Conservation (phyloP, 2,797 vertebrate species). For the Alauda arvensis region DNA sequence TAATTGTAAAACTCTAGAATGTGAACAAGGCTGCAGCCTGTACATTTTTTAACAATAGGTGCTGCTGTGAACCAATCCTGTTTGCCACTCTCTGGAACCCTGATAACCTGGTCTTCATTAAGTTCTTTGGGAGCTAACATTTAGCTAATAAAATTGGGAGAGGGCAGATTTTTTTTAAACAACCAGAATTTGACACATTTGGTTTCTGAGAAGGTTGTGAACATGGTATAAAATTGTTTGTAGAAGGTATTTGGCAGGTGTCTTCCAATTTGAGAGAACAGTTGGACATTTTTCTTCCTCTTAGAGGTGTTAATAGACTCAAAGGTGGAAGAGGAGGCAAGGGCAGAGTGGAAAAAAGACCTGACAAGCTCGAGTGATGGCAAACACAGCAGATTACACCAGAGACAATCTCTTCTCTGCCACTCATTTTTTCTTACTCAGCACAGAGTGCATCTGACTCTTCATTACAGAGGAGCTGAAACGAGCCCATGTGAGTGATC, state of each 20-base stretch:
- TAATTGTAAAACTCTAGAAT: background rate
- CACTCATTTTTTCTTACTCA: background rate
- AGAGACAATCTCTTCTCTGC: background rate
- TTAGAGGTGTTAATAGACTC: slow-evolving; percentile 29
- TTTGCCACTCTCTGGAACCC: background rate
- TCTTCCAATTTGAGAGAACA: background rate
- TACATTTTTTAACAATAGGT: background rate
- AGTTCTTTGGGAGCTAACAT: background rate
- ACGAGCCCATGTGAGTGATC: background rate
- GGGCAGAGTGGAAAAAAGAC: background rate
- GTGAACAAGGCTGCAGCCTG: background rate
- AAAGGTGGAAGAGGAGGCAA: slow-evolving; percentile 4
- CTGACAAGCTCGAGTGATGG: background rate
- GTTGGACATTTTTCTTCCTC: background rate
- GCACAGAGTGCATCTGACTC: background rate
- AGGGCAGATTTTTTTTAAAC: background rate
- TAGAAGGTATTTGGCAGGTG: background rate
- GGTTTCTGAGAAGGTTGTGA: background rate
- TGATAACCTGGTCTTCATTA: background rate
- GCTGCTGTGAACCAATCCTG: background rate
- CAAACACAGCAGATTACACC: background rate
- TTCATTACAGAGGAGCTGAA: background rate
- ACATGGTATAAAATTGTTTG: background rate
- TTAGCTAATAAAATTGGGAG: background rate
- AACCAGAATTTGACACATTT: background rate